Evolutionary conservation across 2,888 invertebrate species (phyloP).

Genomic region (Leucophenga maculata): DNA sequence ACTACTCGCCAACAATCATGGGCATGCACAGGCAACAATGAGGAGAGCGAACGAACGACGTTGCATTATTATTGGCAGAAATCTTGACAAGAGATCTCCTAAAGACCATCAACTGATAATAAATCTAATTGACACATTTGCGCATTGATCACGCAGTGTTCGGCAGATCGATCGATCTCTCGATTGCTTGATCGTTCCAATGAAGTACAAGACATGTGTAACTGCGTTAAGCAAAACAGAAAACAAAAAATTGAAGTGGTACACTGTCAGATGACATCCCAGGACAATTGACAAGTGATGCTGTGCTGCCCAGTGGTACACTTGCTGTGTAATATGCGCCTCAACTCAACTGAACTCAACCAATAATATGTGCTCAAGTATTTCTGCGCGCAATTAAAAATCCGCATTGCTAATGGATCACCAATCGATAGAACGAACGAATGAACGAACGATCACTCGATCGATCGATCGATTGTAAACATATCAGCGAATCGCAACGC

Average conservation of each 20-base stretch:
- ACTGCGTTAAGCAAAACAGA: not conserved
- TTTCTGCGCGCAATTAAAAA: slow-evolving; percentile 53
- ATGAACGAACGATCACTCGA: not conserved
- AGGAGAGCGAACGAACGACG: slow-evolving; percentile 31
- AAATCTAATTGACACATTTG: slow-evolving; percentile 73
- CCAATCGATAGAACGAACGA: not conserved
- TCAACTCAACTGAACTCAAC: slow-evolving; percentile 26
- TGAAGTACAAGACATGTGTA: slow-evolving; percentile 1
- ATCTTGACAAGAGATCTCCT: slow-evolving; percentile 53
- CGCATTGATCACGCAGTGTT: slow-evolving; percentile 37
- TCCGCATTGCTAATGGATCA: slow-evolving; percentile 52
- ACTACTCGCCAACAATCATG: slow-evolving; percentile 7
- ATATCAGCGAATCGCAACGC: not conserved
- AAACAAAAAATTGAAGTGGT: not conserved
- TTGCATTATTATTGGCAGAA: slow-evolving; percentile 40
- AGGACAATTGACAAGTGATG: slow-evolving; percentile 47
- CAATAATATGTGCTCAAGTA: slow-evolving; percentile 49
- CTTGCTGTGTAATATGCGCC: not conserved
- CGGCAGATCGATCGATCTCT: slow-evolving; percentile 3
- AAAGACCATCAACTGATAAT: slow-evolving; percentile 68
- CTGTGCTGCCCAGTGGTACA: slow-evolving; percentile 29
- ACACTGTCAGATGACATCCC: slow-evolving; percentile 27
- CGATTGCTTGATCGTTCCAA: slow-evolving; percentile 36
- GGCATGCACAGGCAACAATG: slow-evolving; percentile 17
- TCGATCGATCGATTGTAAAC: slow-evolving; percentile 1